phyloP scores from a whole-genome alignment of 1,140 invertebrate species.

The Saccostrea cuccullata region DNA sequence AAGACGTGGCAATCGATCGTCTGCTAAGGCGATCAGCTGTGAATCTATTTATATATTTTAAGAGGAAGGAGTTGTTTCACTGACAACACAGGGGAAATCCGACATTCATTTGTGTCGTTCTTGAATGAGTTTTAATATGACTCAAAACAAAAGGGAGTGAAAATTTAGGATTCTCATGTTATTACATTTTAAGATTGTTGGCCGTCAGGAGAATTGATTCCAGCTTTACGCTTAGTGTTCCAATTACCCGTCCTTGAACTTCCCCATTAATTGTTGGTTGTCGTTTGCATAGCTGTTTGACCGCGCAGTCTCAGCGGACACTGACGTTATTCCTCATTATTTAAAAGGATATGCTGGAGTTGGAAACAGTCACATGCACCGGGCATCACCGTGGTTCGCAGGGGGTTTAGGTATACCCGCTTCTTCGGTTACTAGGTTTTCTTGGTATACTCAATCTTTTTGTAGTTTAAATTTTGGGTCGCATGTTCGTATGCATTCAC shows the following conservation, averaged over 20 bases:
- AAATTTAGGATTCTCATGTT: no score
- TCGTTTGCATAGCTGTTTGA: background rate
- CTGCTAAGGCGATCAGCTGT: conserved; percentile 26
- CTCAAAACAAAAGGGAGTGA: no score
- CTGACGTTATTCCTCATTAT: no score
- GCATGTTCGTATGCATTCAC: background rate
- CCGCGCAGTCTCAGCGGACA: background rate
- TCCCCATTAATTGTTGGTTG: background rate
- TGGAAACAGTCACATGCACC: no score
- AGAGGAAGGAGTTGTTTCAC: background rate
- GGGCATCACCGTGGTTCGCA: no score
- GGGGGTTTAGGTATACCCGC: no score
- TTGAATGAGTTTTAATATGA: no score
- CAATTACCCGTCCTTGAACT: conserved; percentile 16
- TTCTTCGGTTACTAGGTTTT: no score
- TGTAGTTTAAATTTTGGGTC: background rate
- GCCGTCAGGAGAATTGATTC: background rate
- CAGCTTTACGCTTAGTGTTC: background rate
- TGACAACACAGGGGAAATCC: conserved; percentile 3
- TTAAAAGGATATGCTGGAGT: no score
- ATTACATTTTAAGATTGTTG: background rate
- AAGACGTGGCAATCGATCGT: background rate
- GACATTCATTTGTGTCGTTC: background rate
- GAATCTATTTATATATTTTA: background rate
- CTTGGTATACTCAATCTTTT: background rate